Evolutionary conservation across 2,797 vertebrate genomes (phyloP).

Genomic region (Catostomus latipinnis): DNA sequence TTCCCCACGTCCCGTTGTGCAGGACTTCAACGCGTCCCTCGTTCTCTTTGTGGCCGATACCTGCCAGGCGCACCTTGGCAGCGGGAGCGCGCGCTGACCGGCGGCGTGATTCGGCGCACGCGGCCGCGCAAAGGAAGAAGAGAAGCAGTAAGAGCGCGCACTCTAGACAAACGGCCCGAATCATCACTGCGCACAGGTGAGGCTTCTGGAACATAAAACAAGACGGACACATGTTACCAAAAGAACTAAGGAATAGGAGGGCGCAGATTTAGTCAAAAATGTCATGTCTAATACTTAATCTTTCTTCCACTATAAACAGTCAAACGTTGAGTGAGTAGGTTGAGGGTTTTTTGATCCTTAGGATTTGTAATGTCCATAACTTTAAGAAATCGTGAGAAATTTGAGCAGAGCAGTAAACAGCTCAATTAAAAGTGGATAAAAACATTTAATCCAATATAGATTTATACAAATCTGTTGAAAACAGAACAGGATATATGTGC

Average conservation of each 20-base stretch:
- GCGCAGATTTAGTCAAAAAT: not conserved
- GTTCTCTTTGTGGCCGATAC: constrained; percentile 74
- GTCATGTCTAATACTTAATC: not conserved
- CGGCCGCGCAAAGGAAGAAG: constrained; percentile 58
- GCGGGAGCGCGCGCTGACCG: constrained; percentile 65
- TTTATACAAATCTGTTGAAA: no score
- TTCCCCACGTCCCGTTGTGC: constrained; percentile 92
- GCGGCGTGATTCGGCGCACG: constrained; percentile 67
- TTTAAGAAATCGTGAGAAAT: no score
- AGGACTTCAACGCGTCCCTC: constrained; percentile 94
- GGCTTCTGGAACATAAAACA: constrained; percentile 36
- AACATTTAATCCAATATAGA: no score
- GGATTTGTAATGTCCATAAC: no score
- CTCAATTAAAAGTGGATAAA: no score
- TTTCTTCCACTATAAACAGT: not conserved
- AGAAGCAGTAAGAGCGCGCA: constrained; percentile 51
- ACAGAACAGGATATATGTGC: no score
- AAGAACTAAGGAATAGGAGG: not conserved
- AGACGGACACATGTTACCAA: not conserved
- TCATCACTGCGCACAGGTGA: constrained; percentile 49
- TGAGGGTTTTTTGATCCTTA: no score
- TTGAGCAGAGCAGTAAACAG: no score
- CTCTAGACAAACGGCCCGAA: constrained; percentile 60
- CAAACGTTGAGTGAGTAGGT: not conserved
- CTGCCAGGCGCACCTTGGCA: constrained; percentile 84